Base-by-base conservation (phyloP, 2,888 invertebrate genomes). In the Caenorhabditis sp. region DNA sequence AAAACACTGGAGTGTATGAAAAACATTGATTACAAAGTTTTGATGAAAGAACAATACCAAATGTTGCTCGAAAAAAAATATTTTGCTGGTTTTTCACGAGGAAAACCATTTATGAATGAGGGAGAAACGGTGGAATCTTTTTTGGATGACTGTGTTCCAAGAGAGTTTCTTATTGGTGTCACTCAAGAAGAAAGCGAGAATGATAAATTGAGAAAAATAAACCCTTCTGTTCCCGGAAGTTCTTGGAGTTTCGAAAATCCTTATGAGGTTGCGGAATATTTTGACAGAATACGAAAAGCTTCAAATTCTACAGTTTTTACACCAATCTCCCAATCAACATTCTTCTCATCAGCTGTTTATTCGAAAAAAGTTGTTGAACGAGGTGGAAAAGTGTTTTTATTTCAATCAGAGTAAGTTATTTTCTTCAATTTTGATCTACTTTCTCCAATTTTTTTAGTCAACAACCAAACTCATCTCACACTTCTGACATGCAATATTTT, bases 241-340 rank as follows among this genome's bases (percentile, higher is more conserved):
- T 72, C 68, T 54, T 62, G 67, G 67, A 67, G 68, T 58, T 72
- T 58, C 53, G 67, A 64, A n/a, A 72, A 72, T 27, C 63, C 62
- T 1, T 58, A 65, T 50, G 67, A 72, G 68, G 67, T 72, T 12
- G 72, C 64, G 1, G 24, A 57, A 4, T 23, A 60, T 14, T 71
- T 63, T 21, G 36, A 67, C n/a, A 19, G 31, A 2, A 53, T 54
- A 21, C 67, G 64, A 26, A 43, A n/a, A 36, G 24, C 24, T 19
- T 6, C 14, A 19, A 21, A 23, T 21, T n/a, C 55, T 26, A 17
- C 24, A 26, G 23, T 55, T 12, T 4, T 23, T 14, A 24, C 36
- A n/a, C 24, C 27, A 26, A 14, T 17, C 1, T 50, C 72, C 1
- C 53, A 62, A 57, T 58, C 64, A 4, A 66, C 67, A 6, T 70